Conservation (phyloP, 2,113 vertebrate species). For the Plecotus auritus region DNA sequence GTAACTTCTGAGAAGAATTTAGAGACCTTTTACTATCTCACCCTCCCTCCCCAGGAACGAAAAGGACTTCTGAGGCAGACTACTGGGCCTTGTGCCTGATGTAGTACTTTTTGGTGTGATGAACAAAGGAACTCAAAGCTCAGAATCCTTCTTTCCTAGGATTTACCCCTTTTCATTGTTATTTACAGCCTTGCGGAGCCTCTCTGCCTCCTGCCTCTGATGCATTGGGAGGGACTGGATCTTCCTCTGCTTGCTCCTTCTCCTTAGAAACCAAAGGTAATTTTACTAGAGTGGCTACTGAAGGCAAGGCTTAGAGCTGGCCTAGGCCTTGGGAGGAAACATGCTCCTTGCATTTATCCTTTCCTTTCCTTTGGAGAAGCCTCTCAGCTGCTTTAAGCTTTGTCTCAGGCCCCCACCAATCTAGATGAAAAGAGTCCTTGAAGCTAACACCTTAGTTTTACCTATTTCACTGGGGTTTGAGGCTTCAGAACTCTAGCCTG, state of each 20-base stretch:
- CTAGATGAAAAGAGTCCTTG: background rate
- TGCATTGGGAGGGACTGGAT: background rate
- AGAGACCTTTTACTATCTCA: background rate
- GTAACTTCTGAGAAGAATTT: background rate
- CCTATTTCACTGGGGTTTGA: background rate
- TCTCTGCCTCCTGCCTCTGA: background rate
- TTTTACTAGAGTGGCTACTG: background rate
- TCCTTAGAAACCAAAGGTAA: background rate
- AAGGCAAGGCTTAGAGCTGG: background rate
- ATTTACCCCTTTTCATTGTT: background rate
- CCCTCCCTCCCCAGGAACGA: background rate
- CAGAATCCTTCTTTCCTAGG: background rate
- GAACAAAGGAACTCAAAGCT: constrained; percentile 14
- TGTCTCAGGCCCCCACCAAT: background rate
- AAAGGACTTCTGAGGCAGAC: background rate
- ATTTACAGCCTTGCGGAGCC: background rate
- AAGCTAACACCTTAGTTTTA: background rate
- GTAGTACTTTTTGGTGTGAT: background rate
- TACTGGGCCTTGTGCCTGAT: background rate
- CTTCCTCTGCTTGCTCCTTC: background rate
- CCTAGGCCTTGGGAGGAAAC: background rate
- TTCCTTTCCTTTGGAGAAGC: background rate
- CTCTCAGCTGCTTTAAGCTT: background rate
- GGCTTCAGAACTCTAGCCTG: background rate
- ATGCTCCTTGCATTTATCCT: background rate